Base-by-base conservation (phyloP, 2,888 invertebrate genomes). In the Seira sanloemensis region DNA sequence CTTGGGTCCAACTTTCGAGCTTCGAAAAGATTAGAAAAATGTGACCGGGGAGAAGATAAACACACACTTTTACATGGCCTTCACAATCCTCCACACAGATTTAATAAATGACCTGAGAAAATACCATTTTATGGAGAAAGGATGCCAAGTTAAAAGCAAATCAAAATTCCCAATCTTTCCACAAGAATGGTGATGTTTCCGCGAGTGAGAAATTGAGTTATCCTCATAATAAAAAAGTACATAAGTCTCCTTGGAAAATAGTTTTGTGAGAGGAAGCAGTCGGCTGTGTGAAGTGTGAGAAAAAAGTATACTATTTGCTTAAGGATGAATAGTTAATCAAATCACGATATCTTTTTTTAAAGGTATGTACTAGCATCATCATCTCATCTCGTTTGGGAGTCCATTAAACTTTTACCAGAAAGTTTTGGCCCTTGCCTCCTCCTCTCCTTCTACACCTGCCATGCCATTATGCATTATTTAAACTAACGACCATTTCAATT, bases 401-500 rank as follows among this genome's bases (percentile, higher is more conserved):
- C 23, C 62, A 62, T 62, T 62, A 62, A 62, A 62, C 16, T 62
- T 62, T 62, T 21, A n/a, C 37, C 37, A 37, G 5, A 37, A 37
- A 37, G 7, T 62, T 62, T 21, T 62, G 21, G 2, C 50, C 2
- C 50, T 62, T 62, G 19, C 21, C 62, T 62, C 12, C 23, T 19
- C 62, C 21, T n/a, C 23, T 62, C 62, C 21, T 62, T 18, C n/a
- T 62, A 23, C 62, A 62, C 62, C 62, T 62, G 62, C 16, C 62
- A 62, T n/a, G n/a, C 21, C 62, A 62, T 1, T 62, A 62, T 62
- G n/a, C 62, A 62, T 62, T 62, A 84, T 84, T 84, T 84, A 78
- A 78, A 84, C 73, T 84, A 78, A 84, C 74, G 84, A 84, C 84
- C 84, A 78, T 84, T 78, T 84, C 84, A 84, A 84, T 84, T 78